Conservation (phyloP, 2,113 vertebrate species). For the Semnornis frantzii region DNA sequence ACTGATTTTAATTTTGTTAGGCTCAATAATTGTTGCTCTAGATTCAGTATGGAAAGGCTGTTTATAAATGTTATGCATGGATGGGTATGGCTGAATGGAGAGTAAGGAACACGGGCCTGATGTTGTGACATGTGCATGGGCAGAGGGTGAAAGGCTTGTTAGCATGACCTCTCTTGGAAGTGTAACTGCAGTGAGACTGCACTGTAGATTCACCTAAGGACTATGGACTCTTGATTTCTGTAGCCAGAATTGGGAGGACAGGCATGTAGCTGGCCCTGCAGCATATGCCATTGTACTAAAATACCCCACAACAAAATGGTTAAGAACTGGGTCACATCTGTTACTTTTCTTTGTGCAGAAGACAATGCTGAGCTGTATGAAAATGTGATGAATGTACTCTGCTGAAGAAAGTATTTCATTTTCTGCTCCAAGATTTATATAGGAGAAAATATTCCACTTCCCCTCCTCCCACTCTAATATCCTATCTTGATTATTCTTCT, state of each 20-base stretch:
- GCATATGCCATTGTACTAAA: neutral
- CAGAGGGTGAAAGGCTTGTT: neutral
- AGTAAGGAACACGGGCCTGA: neutral
- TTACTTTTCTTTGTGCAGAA: constrained; percentile 31
- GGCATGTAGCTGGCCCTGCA: neutral
- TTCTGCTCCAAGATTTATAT: neutral
- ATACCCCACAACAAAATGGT: neutral
- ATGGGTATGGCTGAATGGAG: neutral
- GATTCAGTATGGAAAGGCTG: neutral
- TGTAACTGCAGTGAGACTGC: neutral
- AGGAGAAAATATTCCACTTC: neutral
- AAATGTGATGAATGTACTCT: constrained; percentile 16
- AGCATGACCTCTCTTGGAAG: neutral
- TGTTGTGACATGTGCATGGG: neutral
- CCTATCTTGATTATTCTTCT: constrained; percentile 4
- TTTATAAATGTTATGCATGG: neutral
- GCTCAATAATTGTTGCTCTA: neutral
- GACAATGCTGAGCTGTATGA: constrained; percentile 35
- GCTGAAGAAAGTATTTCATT: constrained; percentile 9
- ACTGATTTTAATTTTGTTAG: neutral
- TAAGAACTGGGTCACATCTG: constrained; percentile 57
- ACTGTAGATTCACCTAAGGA: neutral
- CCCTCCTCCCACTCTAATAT: neutral
- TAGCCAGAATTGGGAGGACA: neutral
- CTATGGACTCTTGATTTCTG: neutral